phyloP scores from a whole-genome alignment of 1,140 invertebrate genomes.

The Euglossa dilemma region DNA sequence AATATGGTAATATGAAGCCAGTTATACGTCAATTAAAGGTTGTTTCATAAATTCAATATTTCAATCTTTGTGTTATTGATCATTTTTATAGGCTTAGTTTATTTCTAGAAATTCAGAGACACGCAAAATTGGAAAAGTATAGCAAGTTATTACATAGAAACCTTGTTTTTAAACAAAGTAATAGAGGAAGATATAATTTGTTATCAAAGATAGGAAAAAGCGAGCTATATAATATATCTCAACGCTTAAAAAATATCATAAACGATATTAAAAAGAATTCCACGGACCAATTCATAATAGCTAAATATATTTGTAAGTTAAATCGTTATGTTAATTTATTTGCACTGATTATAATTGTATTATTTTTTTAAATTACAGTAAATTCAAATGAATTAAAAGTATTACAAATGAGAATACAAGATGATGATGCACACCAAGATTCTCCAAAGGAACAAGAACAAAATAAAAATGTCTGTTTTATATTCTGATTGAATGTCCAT shows the following conservation, averaged over 20 bases:
- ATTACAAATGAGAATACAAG: neutral
- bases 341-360: neutral
- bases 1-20: conserved; percentile 52
- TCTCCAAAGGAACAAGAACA: neutral
- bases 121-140: conserved; percentile 54
- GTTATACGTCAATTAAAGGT: conserved; percentile 71
- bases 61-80: neutral
- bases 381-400: neutral
- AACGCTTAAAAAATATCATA: conserved; percentile 55
- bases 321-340: neutral
- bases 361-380: conserved; percentile 17
- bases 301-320: conserved; percentile 65
- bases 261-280: conserved; percentile 31
- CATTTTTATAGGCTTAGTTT: neutral
- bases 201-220: conserved; percentile 3
- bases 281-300: conserved; percentile 46
- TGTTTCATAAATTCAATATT: conserved; percentile 8
- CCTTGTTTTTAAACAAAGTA: conserved; percentile 61
- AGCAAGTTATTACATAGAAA: conserved; percentile 74
- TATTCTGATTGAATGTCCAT: too few species aligned
- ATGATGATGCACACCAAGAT: neutral
- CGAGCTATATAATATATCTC: conserved; percentile 41
- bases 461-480: neutral
- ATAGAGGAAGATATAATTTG: conserved; percentile 56
- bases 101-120: conserved; percentile 68